Base-by-base conservation (phyloP, 2,797 vertebrate genomes). In the Tolypeutes matacus region DNA sequence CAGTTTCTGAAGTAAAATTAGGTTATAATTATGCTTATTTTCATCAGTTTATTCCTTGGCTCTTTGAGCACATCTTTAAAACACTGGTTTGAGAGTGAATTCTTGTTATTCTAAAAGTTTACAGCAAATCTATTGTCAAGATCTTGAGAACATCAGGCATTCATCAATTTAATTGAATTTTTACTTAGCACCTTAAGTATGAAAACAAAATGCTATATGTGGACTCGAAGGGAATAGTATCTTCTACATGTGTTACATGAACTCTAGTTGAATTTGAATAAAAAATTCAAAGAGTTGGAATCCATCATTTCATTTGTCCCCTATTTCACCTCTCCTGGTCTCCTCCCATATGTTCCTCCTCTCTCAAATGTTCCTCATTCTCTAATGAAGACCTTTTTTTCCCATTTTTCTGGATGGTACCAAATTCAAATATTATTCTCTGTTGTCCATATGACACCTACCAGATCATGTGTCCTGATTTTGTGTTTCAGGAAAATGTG, bases 1-100 rank as follows among this genome's bases (percentile, higher is more conserved):
- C 12, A 62, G 27, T 60, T 91, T 93, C 51, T 86, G 70, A 94
- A 93, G 83, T 94, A 60, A 93, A 89, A 92, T 76, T 51, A 89
- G 29, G 20, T 49, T 93, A 27, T 86, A 80, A 91, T 56, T 86
- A 51, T 17, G 27, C 42, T 85, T 93, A 53, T 85, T 92, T 91
- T 91, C 80, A 36, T 88, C 69, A 91, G 60, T 81, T 89, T 60
- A 60, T 86, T 60, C 46, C 31, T 34, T 64, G 29, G 2, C 4
- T 80, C 13, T 95, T 86, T 2, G 34, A 86, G 64, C 69, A 13
- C 21, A 64, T 62, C 75, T 94, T 91, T 89, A 70, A 82, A 80
- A 49, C 18, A 46, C 10, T 90, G 56, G 46, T 46, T 89, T 86
- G 60, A 70, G 8, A 89, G 18, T 58, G 53, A 46, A 39, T 89